Conservation (phyloP, 2,888 invertebrate species). For the Parnassius glacialis region DNA sequence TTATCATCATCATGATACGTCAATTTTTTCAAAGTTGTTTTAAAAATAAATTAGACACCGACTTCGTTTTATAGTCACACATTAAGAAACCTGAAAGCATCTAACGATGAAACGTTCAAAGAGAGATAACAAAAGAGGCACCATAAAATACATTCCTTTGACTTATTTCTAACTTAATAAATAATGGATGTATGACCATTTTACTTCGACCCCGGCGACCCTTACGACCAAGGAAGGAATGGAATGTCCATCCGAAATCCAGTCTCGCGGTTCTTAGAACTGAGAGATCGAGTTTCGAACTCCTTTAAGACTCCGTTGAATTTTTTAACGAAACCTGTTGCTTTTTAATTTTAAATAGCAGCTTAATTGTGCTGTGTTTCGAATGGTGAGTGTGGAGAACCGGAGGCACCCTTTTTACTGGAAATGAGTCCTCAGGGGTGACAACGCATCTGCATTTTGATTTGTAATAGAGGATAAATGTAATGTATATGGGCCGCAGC, state of each 20-base stretch:
- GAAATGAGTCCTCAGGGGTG: no score
- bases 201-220: constrained; percentile 15
- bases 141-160: constrained; percentile 14
- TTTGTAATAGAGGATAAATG: no score
- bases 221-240: constrained; percentile 19
- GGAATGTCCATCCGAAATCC: constrained; percentile 33
- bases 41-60: constrained; percentile 15
- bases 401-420: no score
- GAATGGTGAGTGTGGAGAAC: no score
- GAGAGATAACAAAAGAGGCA: constrained; percentile 17
- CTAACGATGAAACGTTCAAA: constrained; percentile 11
- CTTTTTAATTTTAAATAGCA: constrained; percentile 16
- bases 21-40: constrained; percentile 12
- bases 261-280: constrained; percentile 37
- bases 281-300: constrained; percentile 19
- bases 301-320: not conserved
- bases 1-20: not conserved
- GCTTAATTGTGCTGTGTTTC: no score
- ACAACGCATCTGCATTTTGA: no score
- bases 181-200: constrained; percentile 15
- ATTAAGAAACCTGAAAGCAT: constrained; percentile 15
- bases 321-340: constrained; percentile 6
- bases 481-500: no score
- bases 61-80: constrained; percentile 11
- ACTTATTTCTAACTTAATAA: constrained; percentile 16